Conservation (phyloP, 1,140 invertebrate genomes). For the Drosophila asahinai region DNA sequence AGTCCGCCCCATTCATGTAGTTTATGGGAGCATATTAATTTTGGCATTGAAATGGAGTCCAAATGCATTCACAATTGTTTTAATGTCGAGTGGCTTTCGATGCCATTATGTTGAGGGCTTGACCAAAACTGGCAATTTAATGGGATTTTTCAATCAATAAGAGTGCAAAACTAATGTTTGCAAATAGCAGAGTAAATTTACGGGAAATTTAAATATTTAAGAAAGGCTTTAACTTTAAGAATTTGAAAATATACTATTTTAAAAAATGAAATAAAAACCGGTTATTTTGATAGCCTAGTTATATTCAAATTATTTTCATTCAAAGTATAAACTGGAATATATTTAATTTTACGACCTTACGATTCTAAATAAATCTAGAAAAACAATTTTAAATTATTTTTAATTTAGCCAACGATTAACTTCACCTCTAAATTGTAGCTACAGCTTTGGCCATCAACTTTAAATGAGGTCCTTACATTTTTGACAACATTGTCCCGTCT, state of each 20-base stretch:
- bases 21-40: slow-evolving; percentile 79
- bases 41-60: slow-evolving; percentile 73
- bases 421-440: background rate
- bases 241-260: background rate
- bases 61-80: slow-evolving; percentile 79
- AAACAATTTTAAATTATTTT: background rate
- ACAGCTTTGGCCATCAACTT: background rate
- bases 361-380: no score
- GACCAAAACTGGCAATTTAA: slow-evolving; percentile 47
- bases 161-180: background rate
- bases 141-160: slow-evolving; percentile 16
- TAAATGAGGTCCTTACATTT: slow-evolving; percentile 8
- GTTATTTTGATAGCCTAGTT: no score
- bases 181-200: slow-evolving; percentile 4
- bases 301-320: no score
- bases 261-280: no score
- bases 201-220: background rate
- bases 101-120: slow-evolving; percentile 47
- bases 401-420: background rate
- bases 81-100: slow-evolving; percentile 59
- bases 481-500: background rate
- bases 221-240: no score
- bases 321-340: no score
- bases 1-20: slow-evolving; percentile 33
- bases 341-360: no score